Percentiles rank a stretch among this genome's conserved stretches.
phyloP scores from a whole-genome alignment of 2,888 invertebrate genomes.

The Dolichopus griseipennis region DNA sequence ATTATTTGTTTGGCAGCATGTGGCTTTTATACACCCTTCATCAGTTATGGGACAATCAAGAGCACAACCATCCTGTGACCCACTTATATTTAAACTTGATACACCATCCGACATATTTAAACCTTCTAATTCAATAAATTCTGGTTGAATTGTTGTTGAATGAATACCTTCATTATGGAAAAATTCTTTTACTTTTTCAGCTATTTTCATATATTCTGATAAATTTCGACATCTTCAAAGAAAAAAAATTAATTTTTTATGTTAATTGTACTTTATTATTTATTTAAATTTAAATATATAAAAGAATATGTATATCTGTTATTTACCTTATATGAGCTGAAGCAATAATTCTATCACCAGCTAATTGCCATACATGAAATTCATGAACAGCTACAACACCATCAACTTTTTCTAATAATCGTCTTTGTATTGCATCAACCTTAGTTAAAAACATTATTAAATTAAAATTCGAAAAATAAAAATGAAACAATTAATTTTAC shows the following conservation, averaged over 20 bases:
- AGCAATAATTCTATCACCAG: conserved; percentile 93
- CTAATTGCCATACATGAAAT: conserved; percentile 97
- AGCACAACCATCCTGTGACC: conserved; percentile 59
- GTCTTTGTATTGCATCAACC: conserved; percentile 83
- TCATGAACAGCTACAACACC: conserved; percentile 95
- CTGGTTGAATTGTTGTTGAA: conserved; percentile 97
- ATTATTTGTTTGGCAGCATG: conserved; percentile 59
- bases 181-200: conserved; percentile 91
- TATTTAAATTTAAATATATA: neutral
- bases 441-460: conserved; percentile 34
- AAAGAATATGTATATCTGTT: neutral
- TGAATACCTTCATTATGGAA: conserved; percentile 98
- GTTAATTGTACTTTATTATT: neutral
- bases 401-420: conserved; percentile 79
- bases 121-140: conserved; percentile 77
- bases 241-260: neutral
- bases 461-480: neutral
- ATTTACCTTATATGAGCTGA: conserved; percentile 84
- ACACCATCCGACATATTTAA: conserved; percentile 42
- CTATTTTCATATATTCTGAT: conserved; percentile 94
- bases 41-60: conserved; percentile 81
- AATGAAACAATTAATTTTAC: conserved; percentile 33
- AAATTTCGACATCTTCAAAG: conserved; percentile 74
- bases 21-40: conserved; percentile 73
- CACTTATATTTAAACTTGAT: conserved; percentile 46